Evolutionary conservation across 2,113 vertebrate species (phyloP), one percentile per base, ranked within the genome.

Genomic region (Athene noctua): DNA sequence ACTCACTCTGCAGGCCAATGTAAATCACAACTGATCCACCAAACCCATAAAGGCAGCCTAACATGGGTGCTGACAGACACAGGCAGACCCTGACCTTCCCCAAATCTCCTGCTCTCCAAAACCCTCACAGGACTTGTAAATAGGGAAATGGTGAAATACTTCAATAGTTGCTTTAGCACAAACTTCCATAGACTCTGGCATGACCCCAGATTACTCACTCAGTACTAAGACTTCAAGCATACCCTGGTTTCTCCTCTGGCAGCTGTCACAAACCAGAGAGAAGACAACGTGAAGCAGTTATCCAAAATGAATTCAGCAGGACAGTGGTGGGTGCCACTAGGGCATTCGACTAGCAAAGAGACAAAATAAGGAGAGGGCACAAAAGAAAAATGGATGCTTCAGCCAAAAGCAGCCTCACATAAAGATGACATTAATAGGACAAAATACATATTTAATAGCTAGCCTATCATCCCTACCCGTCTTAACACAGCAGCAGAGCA

Each of bases 401-500:
- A 72, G 44, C 71, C 70, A 87, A 74, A 65, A 71, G 72, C 62
- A 87, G 74, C 22, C 55, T 74, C 51, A 61, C 66, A 74, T 95
- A 68, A 91, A 87, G 58, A 72, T 59, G 81, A 89, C 58, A 85
- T 88, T 91, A 90, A 81, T 84, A 84, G 84, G 84, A 72, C 67
- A 90, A 87, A 72, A 88, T 83, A 58, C 67, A 61, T 78, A 73
- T 88, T 83, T 94, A 91, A 94, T 84, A 74, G 14, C 2, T 1
- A 58, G 51, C 0, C 0, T 70, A 51, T 71, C 4, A 0, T 84
- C n/a, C 26, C 34, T 59, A 57, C 61, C n/a, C 32, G 47, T 55
- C 70, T 67, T 32, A 85, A 75, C 66, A 40, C 13, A 52, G 61
- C 42, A 79, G 49, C 61, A 81, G 52, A 84, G 38, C 52, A 85